Conservation (phyloP, 2,888 invertebrate genomes). For the Cerceris ruficornis region DNA sequence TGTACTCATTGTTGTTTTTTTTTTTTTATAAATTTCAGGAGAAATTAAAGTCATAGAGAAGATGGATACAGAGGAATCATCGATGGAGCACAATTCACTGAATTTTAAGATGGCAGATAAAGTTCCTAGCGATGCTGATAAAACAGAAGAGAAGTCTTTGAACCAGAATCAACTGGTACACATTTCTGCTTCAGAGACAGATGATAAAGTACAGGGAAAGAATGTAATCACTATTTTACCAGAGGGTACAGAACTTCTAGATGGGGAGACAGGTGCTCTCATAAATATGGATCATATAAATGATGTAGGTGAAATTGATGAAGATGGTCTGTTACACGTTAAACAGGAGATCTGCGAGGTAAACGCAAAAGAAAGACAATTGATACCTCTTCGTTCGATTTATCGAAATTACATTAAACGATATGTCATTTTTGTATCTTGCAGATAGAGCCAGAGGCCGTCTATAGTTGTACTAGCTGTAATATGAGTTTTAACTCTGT, state of each 20-base stretch:
- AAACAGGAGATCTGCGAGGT: constrained; percentile 76
- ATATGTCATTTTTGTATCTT: neutral
- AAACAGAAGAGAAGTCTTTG: constrained; percentile 45
- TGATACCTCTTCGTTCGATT: neutral
- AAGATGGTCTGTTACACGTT: constrained; percentile 68
- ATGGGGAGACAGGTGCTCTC: constrained; percentile 59
- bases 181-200: constrained; percentile 56
- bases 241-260: constrained; percentile 65
- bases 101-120: constrained; percentile 56
- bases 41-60: constrained; percentile 74
- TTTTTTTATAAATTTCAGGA: constrained; percentile 63
- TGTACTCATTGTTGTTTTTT: constrained; percentile 25
- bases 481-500: constrained; percentile 86
- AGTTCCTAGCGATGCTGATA: constrained; percentile 20
- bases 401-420: neutral
- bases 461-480: constrained; percentile 87
- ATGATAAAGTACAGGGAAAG: constrained; percentile 58
- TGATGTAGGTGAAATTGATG: constrained; percentile 68
- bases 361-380: constrained; percentile 30
- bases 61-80: constrained; percentile 57
- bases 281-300: constrained; percentile 70
- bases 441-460: constrained; percentile 77
- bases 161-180: constrained; percentile 59
- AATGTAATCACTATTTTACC: constrained; percentile 68
- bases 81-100: constrained; percentile 47